phyloP scores from a whole-genome alignment of 2,113 vertebrate genomes.

The Prunella himalayana region DNA sequence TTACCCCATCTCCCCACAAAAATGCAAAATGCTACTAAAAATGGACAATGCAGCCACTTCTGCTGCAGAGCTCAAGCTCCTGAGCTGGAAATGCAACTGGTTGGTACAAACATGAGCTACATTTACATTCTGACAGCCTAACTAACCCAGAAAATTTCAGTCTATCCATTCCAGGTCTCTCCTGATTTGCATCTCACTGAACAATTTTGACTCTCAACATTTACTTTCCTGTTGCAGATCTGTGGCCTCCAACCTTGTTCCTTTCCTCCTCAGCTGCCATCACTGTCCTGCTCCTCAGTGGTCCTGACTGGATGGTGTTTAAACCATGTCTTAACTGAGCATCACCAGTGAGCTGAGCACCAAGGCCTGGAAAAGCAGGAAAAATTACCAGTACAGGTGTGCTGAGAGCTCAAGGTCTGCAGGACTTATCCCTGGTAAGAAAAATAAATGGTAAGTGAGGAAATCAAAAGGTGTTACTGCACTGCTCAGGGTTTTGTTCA shows the following conservation, averaged over 20 bases:
- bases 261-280: accelerated
- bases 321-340: not conserved
- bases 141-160: not conserved
- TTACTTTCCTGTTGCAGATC: not conserved
- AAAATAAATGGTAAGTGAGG: not conserved
- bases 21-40: not conserved
- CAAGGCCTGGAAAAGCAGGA: not conserved
- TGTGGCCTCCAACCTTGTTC: not conserved
- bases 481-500: not conserved
- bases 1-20: no score
- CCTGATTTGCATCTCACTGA: not conserved
- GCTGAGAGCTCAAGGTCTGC: not conserved
- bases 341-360: not conserved
- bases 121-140: not conserved
- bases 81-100: not conserved
- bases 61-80: not conserved
- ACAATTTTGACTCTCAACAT: not conserved
- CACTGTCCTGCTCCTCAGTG: not conserved
- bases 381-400: not conserved
- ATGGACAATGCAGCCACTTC: not conserved
- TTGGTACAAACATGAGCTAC: not conserved
- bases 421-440: not conserved
- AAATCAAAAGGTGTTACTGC: not conserved
- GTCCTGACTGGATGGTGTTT: not conserved
- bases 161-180: not conserved